phyloP scores from a whole-genome alignment of 1,140 invertebrate species.

The Drosophila pandora region DNA sequence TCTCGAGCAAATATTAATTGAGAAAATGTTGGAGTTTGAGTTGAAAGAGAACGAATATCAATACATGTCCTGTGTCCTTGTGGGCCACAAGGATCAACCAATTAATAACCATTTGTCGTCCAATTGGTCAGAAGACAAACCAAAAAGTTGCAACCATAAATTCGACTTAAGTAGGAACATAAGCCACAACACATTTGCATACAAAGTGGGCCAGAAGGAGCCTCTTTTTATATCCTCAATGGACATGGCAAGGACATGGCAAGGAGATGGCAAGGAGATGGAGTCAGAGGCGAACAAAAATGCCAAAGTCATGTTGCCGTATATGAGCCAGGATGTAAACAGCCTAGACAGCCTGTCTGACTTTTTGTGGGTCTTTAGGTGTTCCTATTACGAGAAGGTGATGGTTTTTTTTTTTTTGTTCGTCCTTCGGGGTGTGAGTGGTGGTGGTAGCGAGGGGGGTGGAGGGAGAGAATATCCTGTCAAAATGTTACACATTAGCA shows the following conservation, averaged over 20 bases:
- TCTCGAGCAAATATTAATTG: slow-evolving; percentile 36
- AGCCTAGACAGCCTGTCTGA: slow-evolving; percentile 41
- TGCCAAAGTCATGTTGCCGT: slow-evolving; percentile 44
- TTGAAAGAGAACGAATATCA: neutral
- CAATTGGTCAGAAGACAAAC: slow-evolving; percentile 39
- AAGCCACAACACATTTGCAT: slow-evolving; percentile 49
- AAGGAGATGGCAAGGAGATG: no score
- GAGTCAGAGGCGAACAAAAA: neutral
- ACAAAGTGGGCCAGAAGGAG: slow-evolving; percentile 21
- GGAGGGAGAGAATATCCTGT: slow-evolving; percentile 45
- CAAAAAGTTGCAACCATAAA: slow-evolving; percentile 43
- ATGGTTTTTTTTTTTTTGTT: no score
- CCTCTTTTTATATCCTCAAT: neutral
- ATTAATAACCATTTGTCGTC: slow-evolving; percentile 48
- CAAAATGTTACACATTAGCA: slow-evolving; percentile 75
- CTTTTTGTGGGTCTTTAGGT: slow-evolving; percentile 12
- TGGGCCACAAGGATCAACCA: slow-evolving; percentile 1
- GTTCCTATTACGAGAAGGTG: no score
- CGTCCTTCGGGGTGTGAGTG: neutral
- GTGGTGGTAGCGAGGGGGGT: neutral
- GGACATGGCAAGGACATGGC: neutral
- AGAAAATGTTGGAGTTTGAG: slow-evolving; percentile 15
- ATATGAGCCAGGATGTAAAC: slow-evolving; percentile 38
- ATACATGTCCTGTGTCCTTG: no score
- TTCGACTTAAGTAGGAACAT: slow-evolving; percentile 43